phyloP scores from a whole-genome alignment of 2,797 vertebrate genomes.

The Halcyon badia region DNA sequence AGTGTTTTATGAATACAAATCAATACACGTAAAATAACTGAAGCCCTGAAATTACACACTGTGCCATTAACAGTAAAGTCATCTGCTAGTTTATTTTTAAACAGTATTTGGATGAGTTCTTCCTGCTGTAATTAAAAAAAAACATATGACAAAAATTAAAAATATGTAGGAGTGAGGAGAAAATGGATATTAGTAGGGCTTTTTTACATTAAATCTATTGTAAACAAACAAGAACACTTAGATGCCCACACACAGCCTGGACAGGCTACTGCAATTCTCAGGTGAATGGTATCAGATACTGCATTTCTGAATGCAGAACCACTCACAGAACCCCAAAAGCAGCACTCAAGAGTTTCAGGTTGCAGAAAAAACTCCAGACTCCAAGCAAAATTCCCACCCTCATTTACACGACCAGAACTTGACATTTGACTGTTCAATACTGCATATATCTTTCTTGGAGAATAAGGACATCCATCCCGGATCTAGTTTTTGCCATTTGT shows the following conservation, averaged over 20 bases:
- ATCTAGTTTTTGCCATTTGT: neutral
- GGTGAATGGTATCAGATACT: neutral
- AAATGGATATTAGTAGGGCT: neutral
- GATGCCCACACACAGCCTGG: neutral
- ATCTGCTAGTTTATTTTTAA: neutral
- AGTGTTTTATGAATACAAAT: neutral
- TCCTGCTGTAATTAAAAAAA: neutral
- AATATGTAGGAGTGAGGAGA: neutral
- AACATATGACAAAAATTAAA: neutral
- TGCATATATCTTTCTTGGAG: neutral
- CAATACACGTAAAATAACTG: neutral
- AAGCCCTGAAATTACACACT: neutral
- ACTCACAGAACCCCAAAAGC: neutral
- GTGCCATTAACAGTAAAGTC: neutral
- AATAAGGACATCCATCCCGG: neutral
- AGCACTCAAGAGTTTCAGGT: neutral
- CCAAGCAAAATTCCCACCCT: neutral
- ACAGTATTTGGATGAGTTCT: neutral
- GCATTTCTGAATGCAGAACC: neutral
- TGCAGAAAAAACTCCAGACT: neutral
- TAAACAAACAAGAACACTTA: neutral
- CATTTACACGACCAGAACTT: neutral
- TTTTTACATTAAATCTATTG: neutral
- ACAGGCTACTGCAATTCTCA: fast-evolving
- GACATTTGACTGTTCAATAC: neutral